Evolutionary conservation across 2,113 vertebrate genomes (phyloP), one percentile per base, ranked within the genome.

Genomic region (Thymallus thymallus): DNA sequence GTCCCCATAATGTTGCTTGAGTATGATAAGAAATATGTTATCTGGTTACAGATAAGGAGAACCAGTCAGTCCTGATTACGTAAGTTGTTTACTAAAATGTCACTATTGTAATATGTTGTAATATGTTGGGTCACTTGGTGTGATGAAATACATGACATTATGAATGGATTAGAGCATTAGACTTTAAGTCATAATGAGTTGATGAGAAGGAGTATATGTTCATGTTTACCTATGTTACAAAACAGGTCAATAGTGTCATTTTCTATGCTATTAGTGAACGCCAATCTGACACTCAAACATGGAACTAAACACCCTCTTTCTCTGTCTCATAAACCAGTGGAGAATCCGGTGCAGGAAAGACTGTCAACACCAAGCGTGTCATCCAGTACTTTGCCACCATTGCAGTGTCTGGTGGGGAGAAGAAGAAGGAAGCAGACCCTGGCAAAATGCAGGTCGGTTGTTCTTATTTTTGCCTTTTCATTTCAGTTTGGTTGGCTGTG

Each of bases 331-430:
- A 9, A 24, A 62, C 60, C 26, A 64, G 62, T 64, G 62, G 62
- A 64, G 62, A 64, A 64, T 64, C 62, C 13, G 62, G 62, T 64
- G 62, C 62, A 16, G 62, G 62, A 23, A 64, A 64, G 62, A 64
- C 62, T 64, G 62, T 64, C 62, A 64, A 64, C 24, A 64, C 62
- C 23, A 64, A 64, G 24, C 62, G 62, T 64, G 62, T 64, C 62
- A 64, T 64, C 14, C 62, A 64, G 62, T 64, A 64, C 62, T 64
- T 64, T 29, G 62, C 62, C 23, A 64, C 62, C 23, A 64, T 64
- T 29, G 62, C 62, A 29, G 62, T 64, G 13, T 64, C 62, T 30
- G 62, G 26, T 64, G 62, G 24, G 4, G 26, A 26, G 26, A 26
- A 26, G 26, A 64, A 64, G 24, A 64, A 64, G 16, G 14, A 64